These are phyloP conservation scores for Myotis lucifugus DNA, from an alignment of 2,113 vertebrate genomes.

Conservation along the genomic window DNA sequence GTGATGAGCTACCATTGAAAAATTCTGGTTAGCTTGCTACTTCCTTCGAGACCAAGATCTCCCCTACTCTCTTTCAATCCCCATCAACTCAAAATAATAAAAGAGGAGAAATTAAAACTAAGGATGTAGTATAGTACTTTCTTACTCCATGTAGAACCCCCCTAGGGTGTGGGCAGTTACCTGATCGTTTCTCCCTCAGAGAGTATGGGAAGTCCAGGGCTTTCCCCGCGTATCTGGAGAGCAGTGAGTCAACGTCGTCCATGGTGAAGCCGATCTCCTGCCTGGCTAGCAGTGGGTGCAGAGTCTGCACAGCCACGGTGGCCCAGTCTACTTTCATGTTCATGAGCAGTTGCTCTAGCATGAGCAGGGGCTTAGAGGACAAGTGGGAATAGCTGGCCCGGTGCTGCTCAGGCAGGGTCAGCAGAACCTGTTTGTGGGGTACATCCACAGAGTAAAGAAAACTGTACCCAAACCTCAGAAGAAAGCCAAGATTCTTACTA, in stretches of 20 bases:
- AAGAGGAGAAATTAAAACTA: neutral
- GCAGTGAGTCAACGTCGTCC: constrained; percentile 90
- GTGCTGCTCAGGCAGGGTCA: constrained; percentile 92
- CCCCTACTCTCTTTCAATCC: neutral
- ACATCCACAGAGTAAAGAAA: constrained; percentile 32
- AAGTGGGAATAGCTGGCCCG: constrained; percentile 92
- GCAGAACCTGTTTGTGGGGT: constrained; percentile 87
- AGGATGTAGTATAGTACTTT: neutral
- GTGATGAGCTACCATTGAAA: neutral
- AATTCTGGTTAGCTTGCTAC: neutral
- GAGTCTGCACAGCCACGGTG: constrained; percentile 87
- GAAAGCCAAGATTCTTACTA: neutral
- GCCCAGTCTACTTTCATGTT: constrained; percentile 99
- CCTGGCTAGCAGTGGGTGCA: constrained; percentile 88
- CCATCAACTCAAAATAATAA: neutral
- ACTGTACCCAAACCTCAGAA: neutral
- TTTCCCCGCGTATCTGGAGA: constrained; percentile 92
- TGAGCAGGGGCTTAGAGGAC: constrained; percentile 92
- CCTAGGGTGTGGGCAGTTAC: constrained; percentile 76
- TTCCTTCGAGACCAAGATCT: neutral
- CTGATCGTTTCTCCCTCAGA: constrained; percentile 90
- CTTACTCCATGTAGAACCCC: neutral
- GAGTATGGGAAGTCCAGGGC: constrained; percentile 94
- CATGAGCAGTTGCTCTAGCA: constrained; percentile 98
- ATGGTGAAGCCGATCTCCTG: constrained; percentile 89